Base-by-base conservation (phyloP, 2,113 vertebrate genomes). In the Poeciliopsis retropinna region DNA sequence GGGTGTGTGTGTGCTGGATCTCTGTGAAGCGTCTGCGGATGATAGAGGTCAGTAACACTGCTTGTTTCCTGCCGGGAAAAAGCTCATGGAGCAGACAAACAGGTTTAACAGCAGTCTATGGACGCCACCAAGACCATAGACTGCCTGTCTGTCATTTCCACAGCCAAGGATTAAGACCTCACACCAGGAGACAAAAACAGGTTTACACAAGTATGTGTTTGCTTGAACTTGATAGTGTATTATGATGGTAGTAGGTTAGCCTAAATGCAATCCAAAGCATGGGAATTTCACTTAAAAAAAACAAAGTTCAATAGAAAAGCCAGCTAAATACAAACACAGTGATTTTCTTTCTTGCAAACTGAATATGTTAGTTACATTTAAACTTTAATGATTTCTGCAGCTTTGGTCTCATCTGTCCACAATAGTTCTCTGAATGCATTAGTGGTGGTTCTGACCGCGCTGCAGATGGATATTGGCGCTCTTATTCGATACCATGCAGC, bases 1-100 rank as follows among this genome's bases (percentile, higher is more conserved):
- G 12, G 64, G 67, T 72, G 76, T 68, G 70, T 75, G 78, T 75
- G 83, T 82, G 19, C 69, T 73, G 77, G 85, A 84, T 81, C 80
- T 81, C 73, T 71, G 80, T 25, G 5, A 76, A 81, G 83, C 22
- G 54, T 84, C 69, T 64, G 76, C 6, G 62, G 87, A 85, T 92
- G 91, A 92, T 89, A 76, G 87, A 73, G 90, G 89, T 92, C 81
- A 86, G 57, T 87, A 85, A 89, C 91, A 85, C 81, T 27, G 76
- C 89, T 83, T 86, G 86, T 90, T 80, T 74, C 83, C 86, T 41
- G 61, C 86, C 73, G 81, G 71, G 79, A 65, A 30, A 76, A 39
- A 75, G 73, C 86, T 84, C 60, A 61, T 70, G 0, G 73, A 73
- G 66, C 32, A 1, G 29, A 82, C 75, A 75, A 81, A 80, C 57